Evolutionary conservation across 2,113 vertebrate genomes (phyloP), one percentile per base, ranked within the genome.

Genomic region (Zootoca vivipara): DNA sequence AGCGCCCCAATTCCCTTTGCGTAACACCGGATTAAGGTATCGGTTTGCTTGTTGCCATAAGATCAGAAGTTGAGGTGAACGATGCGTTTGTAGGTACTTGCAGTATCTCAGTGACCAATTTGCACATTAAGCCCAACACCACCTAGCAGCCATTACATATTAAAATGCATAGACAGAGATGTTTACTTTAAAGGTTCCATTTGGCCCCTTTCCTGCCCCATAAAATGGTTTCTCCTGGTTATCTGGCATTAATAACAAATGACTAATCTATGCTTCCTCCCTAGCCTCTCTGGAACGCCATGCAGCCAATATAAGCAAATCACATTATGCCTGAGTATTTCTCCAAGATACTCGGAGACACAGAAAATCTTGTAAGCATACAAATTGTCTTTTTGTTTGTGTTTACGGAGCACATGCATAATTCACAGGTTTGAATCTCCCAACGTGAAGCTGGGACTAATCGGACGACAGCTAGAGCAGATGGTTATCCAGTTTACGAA

Each of bases 181-280:
- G 56, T 5, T 52, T 87, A 22, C 72, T 85, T 90, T 46, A 5
- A 38, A 16, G 86, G 15, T 7, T 33, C 26, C 65, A 1, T 3
- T 79, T 70, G 0, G 0, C 62, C 22, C 22, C 0, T 3, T 52
- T 18, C 35, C 72, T 16, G 2, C 0, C 0, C 28, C n/a, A 30
- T 22, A 18, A 46, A 65, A 82, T 82, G 79, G 70, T 18, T 75
- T 64, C 65, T 0, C 22, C 20, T 46, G 46, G 46, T 46, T 52
- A 12, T 52, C 46, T 52, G 46, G 46, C 46, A 52, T 52, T 52
- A 52, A 52, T 52, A 52, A 52, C 46, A 52, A 52, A 52, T 52
- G 46, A 9, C 46, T 52, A 52, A 52, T 12, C 46, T 52, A 52
- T 52, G 46, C 40, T 83, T 38, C 58, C 70, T 56, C 73, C 75